Conservation (phyloP, 2,113 vertebrate genomes). For the Sylvietta virens region DNA sequence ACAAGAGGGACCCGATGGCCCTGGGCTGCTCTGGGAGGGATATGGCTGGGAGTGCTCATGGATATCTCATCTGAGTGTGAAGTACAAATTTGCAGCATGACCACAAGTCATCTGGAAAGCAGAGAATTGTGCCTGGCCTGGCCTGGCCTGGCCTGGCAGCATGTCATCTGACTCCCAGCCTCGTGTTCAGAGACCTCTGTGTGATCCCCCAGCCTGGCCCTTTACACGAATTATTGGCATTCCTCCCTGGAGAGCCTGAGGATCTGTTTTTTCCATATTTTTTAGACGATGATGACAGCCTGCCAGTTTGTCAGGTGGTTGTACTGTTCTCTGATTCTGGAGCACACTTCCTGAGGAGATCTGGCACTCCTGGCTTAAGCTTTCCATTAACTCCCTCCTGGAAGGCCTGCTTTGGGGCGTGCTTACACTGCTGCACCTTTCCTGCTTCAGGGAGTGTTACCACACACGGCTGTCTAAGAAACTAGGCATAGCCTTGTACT, state of each 20-base stretch:
- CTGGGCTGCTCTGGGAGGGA: neutral
- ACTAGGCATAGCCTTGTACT: neutral
- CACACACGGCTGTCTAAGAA: neutral
- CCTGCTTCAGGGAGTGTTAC: neutral
- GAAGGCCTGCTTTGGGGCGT: neutral
- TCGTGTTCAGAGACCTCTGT: fast-evolving
- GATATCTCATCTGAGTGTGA: fast-evolving
- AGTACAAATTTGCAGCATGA: neutral
- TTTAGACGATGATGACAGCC: neutral
- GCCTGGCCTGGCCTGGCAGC: fast-evolving
- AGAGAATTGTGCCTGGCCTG: neutral
- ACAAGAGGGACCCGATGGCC: neutral
- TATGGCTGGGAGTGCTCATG: neutral
- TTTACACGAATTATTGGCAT: neutral
- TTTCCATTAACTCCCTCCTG: neutral
- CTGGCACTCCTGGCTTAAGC: neutral
- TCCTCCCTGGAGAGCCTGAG: neutral
- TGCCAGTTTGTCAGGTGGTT: neutral
- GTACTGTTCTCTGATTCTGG: neutral
- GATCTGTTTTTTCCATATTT: fast-evolving
- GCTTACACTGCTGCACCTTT: neutral
- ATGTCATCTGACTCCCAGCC: neutral
- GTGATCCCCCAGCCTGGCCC: neutral
- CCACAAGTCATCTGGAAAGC: neutral
- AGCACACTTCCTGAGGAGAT: neutral